Evolutionary conservation across 1,140 invertebrate species (phyloP), one percentile per base, ranked within the genome.

Genomic region (Colletes gigas): DNA sequence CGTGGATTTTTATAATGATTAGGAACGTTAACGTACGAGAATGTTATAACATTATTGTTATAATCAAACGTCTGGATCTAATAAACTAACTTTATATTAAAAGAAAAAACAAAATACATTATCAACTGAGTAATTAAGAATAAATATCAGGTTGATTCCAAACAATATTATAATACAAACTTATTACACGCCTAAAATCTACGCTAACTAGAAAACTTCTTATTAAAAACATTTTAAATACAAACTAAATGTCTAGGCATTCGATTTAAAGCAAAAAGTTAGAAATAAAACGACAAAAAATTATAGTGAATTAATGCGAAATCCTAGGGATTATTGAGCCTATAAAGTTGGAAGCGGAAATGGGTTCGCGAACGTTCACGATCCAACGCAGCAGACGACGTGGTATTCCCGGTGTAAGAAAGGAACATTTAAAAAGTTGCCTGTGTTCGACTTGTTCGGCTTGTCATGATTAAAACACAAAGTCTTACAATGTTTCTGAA

Each of bases 31-130:
- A 74, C 47, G 12, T 52, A 59, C 0, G n/a, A 60, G 14, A 67
- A 19, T 67, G 65, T 68, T 66, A 62, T 80, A 80, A 80, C 14
- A 66, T 60, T 52, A 75, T 52, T 80, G 41, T 80, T 80, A 75
- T 65, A 12, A 79, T 55, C 4, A 54, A 75, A 60, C 62, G 62
- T 50, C 67, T 21, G 12, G 17, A 60, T 44, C 63, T 80, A 75
- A 67, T 80, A 80, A 80, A 80, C 63, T 80, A 75, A 80, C 78
- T 75, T 80, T 80, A 68, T 80, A 59, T 19, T 62, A 52, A 74
- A 74, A 75, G 30, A 9, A 30, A 52, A 19, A 69, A 50, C 19
- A 0, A 21, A 19, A 5, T 15, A 14, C 9, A 12, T 47, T 17
- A 39, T 17, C 44, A 62, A 21, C 10, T 44, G 6, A 9, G 19